A percentile compares a stretch with the other conserved stretches of the same genome.
Conservation (phyloP, 30 jellyfish, hydroid and myxozoan species). For the Cassiopea andromeda region DNA sequence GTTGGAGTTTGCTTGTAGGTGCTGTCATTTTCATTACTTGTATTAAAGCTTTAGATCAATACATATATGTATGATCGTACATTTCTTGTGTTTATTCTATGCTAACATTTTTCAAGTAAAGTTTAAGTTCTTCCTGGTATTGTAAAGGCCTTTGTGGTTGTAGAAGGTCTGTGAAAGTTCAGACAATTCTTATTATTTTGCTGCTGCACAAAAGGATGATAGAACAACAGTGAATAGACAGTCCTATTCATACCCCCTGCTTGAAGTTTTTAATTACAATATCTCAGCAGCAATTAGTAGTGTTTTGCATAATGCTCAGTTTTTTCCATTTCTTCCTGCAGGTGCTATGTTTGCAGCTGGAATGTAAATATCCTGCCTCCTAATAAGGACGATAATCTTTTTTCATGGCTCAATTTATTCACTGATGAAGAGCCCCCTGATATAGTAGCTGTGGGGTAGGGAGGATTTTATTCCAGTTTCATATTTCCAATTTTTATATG, state of each 20-base stretch:
- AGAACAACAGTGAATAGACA: background rate
- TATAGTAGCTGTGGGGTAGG: constrained; percentile 83
- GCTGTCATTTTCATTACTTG: too few relatives aligned
- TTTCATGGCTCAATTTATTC: constrained; percentile 86
- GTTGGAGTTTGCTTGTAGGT: too few relatives aligned
- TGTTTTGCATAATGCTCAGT: background rate
- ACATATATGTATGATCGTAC: too few relatives aligned
- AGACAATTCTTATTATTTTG: background rate
- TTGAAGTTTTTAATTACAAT: too few relatives aligned
- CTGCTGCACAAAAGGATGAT: background rate
- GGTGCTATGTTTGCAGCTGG: constrained; percentile 84
- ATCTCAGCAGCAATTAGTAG: background rate
- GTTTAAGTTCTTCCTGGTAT: too few relatives aligned
- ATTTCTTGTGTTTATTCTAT: too few relatives aligned
- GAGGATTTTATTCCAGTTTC: too few relatives aligned
- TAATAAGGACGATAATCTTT: constrained; percentile 77
- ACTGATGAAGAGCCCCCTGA: constrained; percentile 90
- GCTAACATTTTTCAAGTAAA: too few relatives aligned
- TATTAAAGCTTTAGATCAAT: too few relatives aligned
- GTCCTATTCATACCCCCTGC: background rate
- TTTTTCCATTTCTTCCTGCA: background rate
- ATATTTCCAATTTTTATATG: too few relatives aligned
- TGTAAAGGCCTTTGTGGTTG: too few relatives aligned
- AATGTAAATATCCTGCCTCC: constrained; percentile 91
- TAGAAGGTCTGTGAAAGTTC: background rate